Conservation (phyloP, 2,113 vertebrate genomes). For the Cacatua alba region DNA sequence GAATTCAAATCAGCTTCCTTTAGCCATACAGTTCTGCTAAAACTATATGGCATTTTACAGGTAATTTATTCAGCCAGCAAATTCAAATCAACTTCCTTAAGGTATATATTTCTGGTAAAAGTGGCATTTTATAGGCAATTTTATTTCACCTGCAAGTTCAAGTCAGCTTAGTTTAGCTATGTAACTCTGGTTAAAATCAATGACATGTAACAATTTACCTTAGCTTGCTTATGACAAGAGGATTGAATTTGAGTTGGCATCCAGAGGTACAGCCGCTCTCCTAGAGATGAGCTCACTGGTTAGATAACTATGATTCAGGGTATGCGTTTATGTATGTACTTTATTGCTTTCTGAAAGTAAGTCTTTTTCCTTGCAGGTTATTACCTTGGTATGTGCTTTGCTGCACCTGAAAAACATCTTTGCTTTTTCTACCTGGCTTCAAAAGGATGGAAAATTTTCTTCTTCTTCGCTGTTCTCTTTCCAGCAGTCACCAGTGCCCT, state of each 20-base stretch:
- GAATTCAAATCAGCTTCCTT: background rate
- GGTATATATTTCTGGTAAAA: background rate
- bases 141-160: background rate
- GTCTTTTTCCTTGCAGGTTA: constrained; percentile 80
- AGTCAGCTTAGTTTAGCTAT: background rate
- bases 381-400: constrained; percentile 91
- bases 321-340: background rate
- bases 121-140: background rate
- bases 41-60: background rate
- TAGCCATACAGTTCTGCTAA: background rate
- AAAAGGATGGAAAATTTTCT: constrained; percentile 80
- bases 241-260: background rate
- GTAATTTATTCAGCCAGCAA: background rate
- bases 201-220: background rate
- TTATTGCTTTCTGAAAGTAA: background rate
- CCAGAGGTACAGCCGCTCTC: background rate
- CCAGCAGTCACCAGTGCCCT: constrained; percentile 74
- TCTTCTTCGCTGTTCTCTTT: constrained; percentile 75
- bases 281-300: background rate
- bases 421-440: constrained; percentile 75
- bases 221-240: background rate
- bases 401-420: constrained; percentile 87
- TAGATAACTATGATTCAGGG: background rate
- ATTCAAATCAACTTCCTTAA: background rate
- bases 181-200: background rate